Base-by-base conservation (phyloP, 2,797 vertebrate species). In the Paedocypris micromegethes region DNA sequence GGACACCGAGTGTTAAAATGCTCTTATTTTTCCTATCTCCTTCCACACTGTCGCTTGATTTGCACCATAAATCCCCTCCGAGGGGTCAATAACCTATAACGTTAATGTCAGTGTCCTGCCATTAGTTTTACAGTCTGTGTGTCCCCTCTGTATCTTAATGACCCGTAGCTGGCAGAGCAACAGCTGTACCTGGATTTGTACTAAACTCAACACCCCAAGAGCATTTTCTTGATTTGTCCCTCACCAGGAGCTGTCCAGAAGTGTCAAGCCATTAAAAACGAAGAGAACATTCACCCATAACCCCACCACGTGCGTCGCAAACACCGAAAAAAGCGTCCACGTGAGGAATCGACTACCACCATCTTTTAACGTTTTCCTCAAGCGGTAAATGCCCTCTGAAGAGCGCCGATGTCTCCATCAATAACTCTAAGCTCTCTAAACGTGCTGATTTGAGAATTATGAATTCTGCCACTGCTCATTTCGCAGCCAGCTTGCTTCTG, bases 51-150 rank as follows among this genome's bases (percentile, higher is more conserved):
- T 84, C 78, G 83, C 81, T 76, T 73, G 74, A 84, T 77, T 81
- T 82, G 80, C 70, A 74, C 82, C 81, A 85, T 87, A 87, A 84
- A 86, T 86, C 79, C 81, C 83, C 82, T 84, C 74, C 85, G 86
- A 85, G 81, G 72, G 71, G 83, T 87, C 84, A 86, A 85, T 86
- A 86, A 86, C 84, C 83, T 85, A 84, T 84, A 86, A 85, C 81
- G 83, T 86, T 86, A 84, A 86, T 85, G 85, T 84, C 86, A 85
- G 73, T 75, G 80, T 85, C 76, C 82, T 80, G 72, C 80, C 81
- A 77, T 86, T 84, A 81, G 81, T 86, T 87, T 87, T 83, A 82
- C 77, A 71, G 79, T 72, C 74, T 74, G 81, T 79, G 76, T 80
- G 81, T 82, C 81, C 77, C 79, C 73, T 80, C 79, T 79, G 77